Evolutionary conservation across 2,888 invertebrate genomes (phyloP), one percentile per base, ranked within the genome.

Genomic region (Oxystoma pomonae): DNA sequence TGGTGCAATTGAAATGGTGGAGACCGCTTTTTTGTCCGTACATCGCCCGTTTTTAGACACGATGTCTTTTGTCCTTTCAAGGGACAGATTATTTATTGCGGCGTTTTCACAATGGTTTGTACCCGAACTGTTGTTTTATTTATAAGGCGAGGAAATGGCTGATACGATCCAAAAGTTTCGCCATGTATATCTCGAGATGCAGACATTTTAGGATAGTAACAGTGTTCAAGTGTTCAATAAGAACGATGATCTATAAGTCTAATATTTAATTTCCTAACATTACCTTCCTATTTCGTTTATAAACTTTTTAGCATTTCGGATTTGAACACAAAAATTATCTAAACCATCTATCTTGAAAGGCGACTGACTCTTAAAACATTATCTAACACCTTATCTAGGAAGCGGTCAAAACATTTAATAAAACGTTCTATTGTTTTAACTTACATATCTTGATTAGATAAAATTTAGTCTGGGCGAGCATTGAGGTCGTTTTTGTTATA

Each of bases 1-100:
- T 77, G 77, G 78, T 73, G 71, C 76, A 74, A 76, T 77, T 76
- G 75, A 73, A 76, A 74, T 71, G 74, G 74, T 74, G 76, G 19
- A 53, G 53, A 77, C 78, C 75, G 74, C 77, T 78, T 78, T 78
- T 77, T 53, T 53, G 17, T 16, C 17, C 53, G 53, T 60, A 68
- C 66, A 67, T 72, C 69, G 68, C 67, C 67, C 65, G 65, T 67
- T 59, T 65, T 65, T 69, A 68, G 35, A 70, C 71, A 72, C 72
- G 70, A 65, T 68, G 68, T 71, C 73, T 73, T 74, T 74, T 74
- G 74, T 74, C 73, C 73, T 71, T 72, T 69, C 72, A 69, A 67
- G 66, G 66, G 35, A 63, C 66, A 67, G 68, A 71, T 73, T 73
- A 73, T 73, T 72, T 73, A 73, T 70, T 62, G 65, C 65, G 65